Base-by-base conservation (phyloP, 2,888 invertebrate genomes). In the Artemia sp. region DNA sequence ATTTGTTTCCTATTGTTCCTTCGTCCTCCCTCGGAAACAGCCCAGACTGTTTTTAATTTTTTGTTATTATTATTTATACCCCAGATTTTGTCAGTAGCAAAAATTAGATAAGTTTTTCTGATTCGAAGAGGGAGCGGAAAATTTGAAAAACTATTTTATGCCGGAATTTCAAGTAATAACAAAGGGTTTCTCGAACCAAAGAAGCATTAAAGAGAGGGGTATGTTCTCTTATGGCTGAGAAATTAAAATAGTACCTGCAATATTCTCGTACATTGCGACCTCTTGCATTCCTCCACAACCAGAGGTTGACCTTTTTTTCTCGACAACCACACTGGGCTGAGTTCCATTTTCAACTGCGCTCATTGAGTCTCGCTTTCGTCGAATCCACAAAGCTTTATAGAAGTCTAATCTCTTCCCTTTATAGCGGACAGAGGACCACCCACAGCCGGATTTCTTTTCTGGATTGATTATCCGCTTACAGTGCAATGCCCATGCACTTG, bases 401-500 rank as follows among this genome's bases (percentile, higher is more conserved):
- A 88, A 86, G 77, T 92, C 92, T 76, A 93, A 79, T 78, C 92
- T 92, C 76, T 87, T 88, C 1, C 90, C 91, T 77, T 85, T 86
- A 76, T 92, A 92, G 76, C 80, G 87, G 52, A 91, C 91, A 4
- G 91, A 90, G 4, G 91, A 91, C 92, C 93, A 92, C 2, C 92
- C 92, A 80, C 92, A 92, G 1, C 92, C 92, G 58, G 91, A 91
- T 76, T 91, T 89, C 78, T 92, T 92, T 73, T 89, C 89, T 0
- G 92, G 92, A 79, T 92, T 92, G 69, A 92, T 89, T 71, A 91
- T 88, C 73, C 90, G 84, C 77, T 92, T 92, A 76, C 92, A 92
- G 76, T 91, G 89, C 77, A 90, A 89, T 0, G 92, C 92, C 92
- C 92, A 93, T 2, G 92, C 90, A 75, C 90, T 91, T 3, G 92